Base-by-base conservation (phyloP, 1,140 invertebrate species). In the Tetragonula clypearis region DNA sequence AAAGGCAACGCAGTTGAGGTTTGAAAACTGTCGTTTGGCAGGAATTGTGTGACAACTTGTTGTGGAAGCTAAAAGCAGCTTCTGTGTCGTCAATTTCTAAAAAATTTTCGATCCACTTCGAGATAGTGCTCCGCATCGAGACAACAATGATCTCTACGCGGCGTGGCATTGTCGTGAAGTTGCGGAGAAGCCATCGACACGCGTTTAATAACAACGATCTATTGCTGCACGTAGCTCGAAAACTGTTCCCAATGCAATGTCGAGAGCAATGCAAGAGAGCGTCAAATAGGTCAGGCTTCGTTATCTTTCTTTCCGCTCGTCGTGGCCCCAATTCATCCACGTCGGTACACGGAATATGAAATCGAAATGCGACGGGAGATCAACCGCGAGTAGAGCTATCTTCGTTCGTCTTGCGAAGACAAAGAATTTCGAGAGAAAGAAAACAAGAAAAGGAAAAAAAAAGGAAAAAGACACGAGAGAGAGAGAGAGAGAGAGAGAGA, bases 241-340 rank as follows among this genome's bases (percentile, higher is more conserved):
- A 55, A 30, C 53, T 14, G 55, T 58, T 14, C 55, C 26, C 55
- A 75, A 58, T 21, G 74, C 41, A n/a, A n/a, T n/a, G 74, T 58
- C 21, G n/a, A 58, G 26, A 58, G 26, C 73, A n/a, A n/a, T n/a
- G 21, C 74, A 75, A 75, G 74, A 75, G 21, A 55, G 49, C 30
- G 55, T 23, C 15, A 75, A 75, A 75, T 75, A 58, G 74, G 74
- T 75, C 74, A 58, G 12, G 55, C 74, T 75, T 75, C 74, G 53
- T 75, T 75, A 75, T 58, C 55, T 58, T 58, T 35, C 55, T 58
- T 35, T 75, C 74, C 41, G 41, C 41, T 49, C 19, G 1, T 35
- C 55, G 74, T 58, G 74, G 12, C 74, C 74, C 74, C 55, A 35
- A 75, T 75, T 58, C 74, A 14, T 17, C 17, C 9, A 19, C 55